Percentiles rank a stretch among this genome's conserved stretches.
Conservation (phyloP, 2,888 invertebrate genomes). For the Scaptomyza parva region DNA sequence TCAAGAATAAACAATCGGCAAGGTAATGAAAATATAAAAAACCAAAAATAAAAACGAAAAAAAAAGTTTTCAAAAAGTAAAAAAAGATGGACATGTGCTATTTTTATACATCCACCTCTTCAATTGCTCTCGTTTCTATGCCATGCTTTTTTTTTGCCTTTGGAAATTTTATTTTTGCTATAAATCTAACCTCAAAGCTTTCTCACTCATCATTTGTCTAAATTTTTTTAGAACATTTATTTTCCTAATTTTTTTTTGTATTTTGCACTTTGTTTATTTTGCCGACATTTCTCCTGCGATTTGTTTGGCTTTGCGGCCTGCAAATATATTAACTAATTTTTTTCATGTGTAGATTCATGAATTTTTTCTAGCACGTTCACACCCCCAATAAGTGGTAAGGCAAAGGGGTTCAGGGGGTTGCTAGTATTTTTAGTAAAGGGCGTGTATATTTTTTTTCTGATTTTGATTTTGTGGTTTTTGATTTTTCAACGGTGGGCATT, state of each 20-base stretch:
- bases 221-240: constrained; percentile 42
- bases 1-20: constrained; percentile 43
- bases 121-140: constrained; percentile 63
- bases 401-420: constrained; percentile 29
- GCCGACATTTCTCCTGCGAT: constrained; percentile 49
- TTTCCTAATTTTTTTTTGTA: no score
- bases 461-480: constrained; percentile 58
- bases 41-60: background rate
- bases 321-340: constrained; percentile 58
- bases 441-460: constrained; percentile 68
- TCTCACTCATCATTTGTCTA: constrained; percentile 80
- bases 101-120: constrained; percentile 55
- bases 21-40: constrained; percentile 63
- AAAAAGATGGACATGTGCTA: constrained; percentile 62
- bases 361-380: constrained; percentile 12
- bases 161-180: constrained; percentile 72
- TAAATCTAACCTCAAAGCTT: constrained; percentile 75
- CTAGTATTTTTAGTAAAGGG: constrained; percentile 76
- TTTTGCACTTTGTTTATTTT: constrained; percentile 73
- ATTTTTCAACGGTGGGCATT: constrained; percentile 29
- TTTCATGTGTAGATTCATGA: constrained; percentile 12
- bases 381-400: constrained; percentile 4
- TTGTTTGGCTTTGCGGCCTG: constrained; percentile 61
- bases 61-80: constrained; percentile 36
- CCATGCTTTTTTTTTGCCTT: constrained; percentile 41